Percentiles rank a stretch among this genome's conserved stretches.
Conservation (phyloP, 1,140 invertebrate genomes). For the Bombus terrestris region DNA sequence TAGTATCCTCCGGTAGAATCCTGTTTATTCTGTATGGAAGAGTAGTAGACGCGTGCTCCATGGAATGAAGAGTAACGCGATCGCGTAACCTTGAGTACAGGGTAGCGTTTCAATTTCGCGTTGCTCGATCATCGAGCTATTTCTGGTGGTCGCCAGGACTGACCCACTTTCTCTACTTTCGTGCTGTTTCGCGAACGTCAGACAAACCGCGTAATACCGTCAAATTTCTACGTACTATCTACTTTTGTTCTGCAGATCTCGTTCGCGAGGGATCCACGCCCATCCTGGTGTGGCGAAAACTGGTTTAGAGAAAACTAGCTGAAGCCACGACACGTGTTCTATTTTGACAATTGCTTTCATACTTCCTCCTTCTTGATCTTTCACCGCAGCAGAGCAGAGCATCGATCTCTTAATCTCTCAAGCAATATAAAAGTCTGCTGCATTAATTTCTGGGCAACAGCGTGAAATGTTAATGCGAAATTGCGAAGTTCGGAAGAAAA, state of each 20-base stretch:
- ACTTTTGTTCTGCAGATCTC: background rate
- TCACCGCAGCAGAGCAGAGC: too few relatives aligned
- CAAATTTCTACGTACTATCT: slow-evolving; percentile 18
- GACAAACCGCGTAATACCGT: slow-evolving; percentile 3
- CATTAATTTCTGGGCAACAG: background rate
- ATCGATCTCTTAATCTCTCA: too few relatives aligned
- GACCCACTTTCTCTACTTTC: slow-evolving; percentile 64
- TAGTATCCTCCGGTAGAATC: background rate
- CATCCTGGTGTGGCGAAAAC: background rate
- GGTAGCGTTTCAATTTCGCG: slow-evolving; percentile 43
- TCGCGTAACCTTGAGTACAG: slow-evolving; percentile 44
- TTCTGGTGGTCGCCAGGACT: slow-evolving; percentile 40
- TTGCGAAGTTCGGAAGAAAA: too few relatives aligned
- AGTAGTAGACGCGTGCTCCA: background rate
- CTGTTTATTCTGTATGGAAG: background rate
- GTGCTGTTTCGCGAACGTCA: slow-evolving; percentile 40
- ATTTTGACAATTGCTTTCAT: background rate
- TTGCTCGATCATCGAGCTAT: slow-evolving; percentile 13
- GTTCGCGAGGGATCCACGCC: background rate
- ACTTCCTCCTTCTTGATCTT: background rate
- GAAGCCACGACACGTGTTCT: background rate
- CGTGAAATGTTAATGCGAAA: too few relatives aligned
- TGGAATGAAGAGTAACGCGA: slow-evolving; percentile 1
- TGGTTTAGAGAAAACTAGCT: background rate
- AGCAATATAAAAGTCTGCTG: background rate